A percentile compares a stretch with the other conserved stretches of the same genome.
Evolutionary conservation across 2,888 invertebrate genomes (phyloP).

Genomic region (Opisthograptis luteolata): DNA sequence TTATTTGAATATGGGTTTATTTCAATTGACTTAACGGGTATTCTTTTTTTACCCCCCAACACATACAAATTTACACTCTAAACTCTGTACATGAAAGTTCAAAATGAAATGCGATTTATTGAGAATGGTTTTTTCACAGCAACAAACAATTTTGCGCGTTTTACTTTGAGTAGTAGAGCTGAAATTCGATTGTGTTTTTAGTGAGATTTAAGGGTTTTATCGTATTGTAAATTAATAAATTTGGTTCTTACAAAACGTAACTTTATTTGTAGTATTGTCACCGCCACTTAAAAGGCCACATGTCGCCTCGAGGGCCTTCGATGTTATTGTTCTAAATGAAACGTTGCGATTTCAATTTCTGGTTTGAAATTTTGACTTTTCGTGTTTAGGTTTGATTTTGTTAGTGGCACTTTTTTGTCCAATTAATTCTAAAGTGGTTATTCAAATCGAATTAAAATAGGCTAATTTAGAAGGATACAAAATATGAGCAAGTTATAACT

Average conservation of each 20-base stretch:
- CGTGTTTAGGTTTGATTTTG: too few species aligned
- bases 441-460: too few species aligned
- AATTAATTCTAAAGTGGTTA: too few species aligned
- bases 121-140: neutral
- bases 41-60: conserved; percentile 15
- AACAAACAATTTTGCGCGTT: conserved; percentile 36
- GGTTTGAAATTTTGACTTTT: conserved; percentile 38
- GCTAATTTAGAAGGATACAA: too few species aligned
- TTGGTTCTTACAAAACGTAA: conserved; percentile 75
- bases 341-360: conserved; percentile 54
- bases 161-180: neutral
- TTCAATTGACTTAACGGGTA: conserved; percentile 68
- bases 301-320: conserved; percentile 78
- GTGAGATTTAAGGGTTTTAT: conserved; percentile 46
- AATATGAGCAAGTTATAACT: too few species aligned
- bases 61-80: conserved; percentile 18
- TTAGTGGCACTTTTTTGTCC: too few species aligned
- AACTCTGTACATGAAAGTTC: neutral
- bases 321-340: conserved; percentile 63
- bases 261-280: conserved; percentile 82
- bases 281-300: conserved; percentile 82
- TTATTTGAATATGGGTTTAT: conserved; percentile 81
- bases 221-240: conserved; percentile 62
- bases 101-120: neutral
- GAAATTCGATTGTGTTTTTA: conserved; percentile 12